Conservation (phyloP, 2,888 invertebrate species). For the Caenorhabditis japonica region DNA sequence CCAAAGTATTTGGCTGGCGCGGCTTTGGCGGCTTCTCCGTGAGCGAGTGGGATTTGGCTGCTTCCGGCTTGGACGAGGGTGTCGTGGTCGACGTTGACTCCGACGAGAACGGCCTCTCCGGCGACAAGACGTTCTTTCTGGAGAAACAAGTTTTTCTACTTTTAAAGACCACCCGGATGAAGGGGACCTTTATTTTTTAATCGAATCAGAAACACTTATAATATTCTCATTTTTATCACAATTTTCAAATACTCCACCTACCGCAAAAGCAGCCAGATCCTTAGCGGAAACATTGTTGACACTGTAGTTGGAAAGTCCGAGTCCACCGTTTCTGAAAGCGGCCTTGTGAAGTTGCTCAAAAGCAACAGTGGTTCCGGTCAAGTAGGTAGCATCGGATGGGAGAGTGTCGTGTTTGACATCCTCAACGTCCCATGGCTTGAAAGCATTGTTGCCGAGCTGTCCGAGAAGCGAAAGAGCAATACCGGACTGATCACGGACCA, state of each 20-base stretch:
- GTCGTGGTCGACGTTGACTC: constrained; percentile 85
- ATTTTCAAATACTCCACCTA: constrained; percentile 10
- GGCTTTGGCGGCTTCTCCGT: constrained; percentile 53
- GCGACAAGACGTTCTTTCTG: constrained; percentile 51
- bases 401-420: constrained; percentile 80
- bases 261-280: constrained; percentile 52
- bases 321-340: constrained; percentile 84
- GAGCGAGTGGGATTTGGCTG: constrained; percentile 70
- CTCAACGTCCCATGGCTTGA: constrained; percentile 91
- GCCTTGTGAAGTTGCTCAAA: constrained; percentile 90
- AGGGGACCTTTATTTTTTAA: too few species aligned
- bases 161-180: neutral
- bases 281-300: constrained; percentile 56
- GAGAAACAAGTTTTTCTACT: constrained; percentile 13
- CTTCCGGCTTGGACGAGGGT: constrained; percentile 81
- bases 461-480: constrained; percentile 75
- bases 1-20: constrained; percentile 65
- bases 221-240: too few species aligned
- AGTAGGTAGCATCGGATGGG: constrained; percentile 52
- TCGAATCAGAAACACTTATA: too few species aligned
- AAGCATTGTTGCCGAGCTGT: constrained; percentile 83
- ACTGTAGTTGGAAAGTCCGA: constrained; percentile 83
- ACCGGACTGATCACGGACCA: constrained; percentile 62
- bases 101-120: constrained; percentile 85
- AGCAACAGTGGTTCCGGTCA: constrained; percentile 77